Conservation (phyloP, 2,888 invertebrate genomes). For the Onchidella celtica region DNA sequence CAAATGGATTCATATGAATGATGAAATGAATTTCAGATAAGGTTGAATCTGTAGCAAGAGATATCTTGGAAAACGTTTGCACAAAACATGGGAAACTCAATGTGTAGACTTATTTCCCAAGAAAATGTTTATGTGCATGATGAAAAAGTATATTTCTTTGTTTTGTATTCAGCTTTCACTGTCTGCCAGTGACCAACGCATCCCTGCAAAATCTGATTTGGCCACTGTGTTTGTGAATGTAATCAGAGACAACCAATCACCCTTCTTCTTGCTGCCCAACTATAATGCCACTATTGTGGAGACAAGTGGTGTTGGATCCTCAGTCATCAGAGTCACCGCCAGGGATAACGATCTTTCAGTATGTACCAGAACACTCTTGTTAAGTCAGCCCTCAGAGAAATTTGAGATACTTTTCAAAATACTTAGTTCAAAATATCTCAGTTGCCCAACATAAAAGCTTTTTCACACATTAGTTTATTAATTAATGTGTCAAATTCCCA, state of each 20-base stretch:
- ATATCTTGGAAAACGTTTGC: too few relatives aligned
- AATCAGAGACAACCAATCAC: constrained; percentile 56
- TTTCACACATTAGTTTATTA: too few relatives aligned
- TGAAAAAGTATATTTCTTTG: background rate
- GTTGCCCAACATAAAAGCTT: too few relatives aligned
- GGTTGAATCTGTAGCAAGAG: too few relatives aligned
- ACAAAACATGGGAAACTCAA: too few relatives aligned
- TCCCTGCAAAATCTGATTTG: constrained; percentile 58
- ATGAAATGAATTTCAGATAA: too few relatives aligned
- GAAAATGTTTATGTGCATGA: background rate
- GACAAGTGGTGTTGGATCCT: constrained; percentile 53
- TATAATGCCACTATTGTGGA: constrained; percentile 57
- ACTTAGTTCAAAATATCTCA: too few relatives aligned
- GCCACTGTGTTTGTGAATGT: constrained; percentile 59
- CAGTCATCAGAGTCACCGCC: constrained; percentile 61
- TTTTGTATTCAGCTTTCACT: constrained; percentile 44
- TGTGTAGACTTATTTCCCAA: background rate
- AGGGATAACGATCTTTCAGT: constrained; percentile 60
- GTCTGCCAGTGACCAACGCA: constrained; percentile 62
- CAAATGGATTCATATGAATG: too few relatives aligned
- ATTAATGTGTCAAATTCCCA: too few relatives aligned
- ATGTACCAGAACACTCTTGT: constrained; percentile 6
- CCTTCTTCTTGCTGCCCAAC: constrained; percentile 57
- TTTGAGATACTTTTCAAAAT: too few relatives aligned
- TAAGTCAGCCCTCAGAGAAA: too few relatives aligned